Base-by-base conservation (phyloP, 2,888 invertebrate genomes). In the Ochlodes sylvanus region DNA sequence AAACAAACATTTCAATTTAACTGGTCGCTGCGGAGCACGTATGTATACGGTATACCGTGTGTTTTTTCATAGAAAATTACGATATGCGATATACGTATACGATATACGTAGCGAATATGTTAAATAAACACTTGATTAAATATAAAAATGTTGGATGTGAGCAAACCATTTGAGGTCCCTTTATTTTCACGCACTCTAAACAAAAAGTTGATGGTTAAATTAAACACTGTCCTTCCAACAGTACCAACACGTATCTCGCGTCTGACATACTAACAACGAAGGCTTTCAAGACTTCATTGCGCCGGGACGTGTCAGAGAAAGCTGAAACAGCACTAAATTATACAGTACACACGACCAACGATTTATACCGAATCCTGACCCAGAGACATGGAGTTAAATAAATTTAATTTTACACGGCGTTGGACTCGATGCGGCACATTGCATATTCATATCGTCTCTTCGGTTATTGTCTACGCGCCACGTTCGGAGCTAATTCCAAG, bases 361-460 rank as follows among this genome's bases (percentile, higher is more conserved):
- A 56, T 65, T 65, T 50, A 50, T 65, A 58, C 57, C 34, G 27
- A 57, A 58, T 58, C 47, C 38, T 41, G 57, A 50, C 57, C 57
- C 14, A 38, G 19, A 56, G 47, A 44, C 34, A 47, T 19, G n/a
- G 41, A n/a, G 64, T 47, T 64, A 57, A 55, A 63, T 63, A 63
- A 63, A 63, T 63, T 55, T 55, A 55, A 63, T 63, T 63, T 55
- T 27, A 63, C 63, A 63, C 32, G 52, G 62, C 63, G 27, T 41
- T 60, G 47, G 2, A 58, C 19, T 17, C 21, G 38, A 41, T 47
- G 27, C 41, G 27, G 42, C 55, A 17, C n/a, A 66, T 64, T 52
- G 69, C 69, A 69, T 73, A 73, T 71, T 71, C 57, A 71, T 71
- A 68, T 17, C 12, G 44, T 38, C 60, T 50, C 61, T 41, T 21